Evolutionary conservation across 2,113 vertebrate species (phyloP), one percentile per base, ranked within the genome.

Genomic region (Probosciger aterrimus): DNA sequence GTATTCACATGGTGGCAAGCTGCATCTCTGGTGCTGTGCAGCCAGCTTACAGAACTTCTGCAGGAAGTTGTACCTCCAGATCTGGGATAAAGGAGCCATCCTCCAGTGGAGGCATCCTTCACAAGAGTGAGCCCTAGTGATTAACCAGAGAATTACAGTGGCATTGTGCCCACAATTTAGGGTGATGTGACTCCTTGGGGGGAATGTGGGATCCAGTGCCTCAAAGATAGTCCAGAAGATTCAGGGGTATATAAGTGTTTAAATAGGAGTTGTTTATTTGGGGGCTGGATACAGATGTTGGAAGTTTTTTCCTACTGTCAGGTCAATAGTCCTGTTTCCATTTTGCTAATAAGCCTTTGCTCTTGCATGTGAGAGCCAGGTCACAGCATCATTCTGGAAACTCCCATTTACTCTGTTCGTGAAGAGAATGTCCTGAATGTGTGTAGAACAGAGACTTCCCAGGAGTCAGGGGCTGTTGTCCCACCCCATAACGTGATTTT

Each of bases 151-250:
- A 87, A 80, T 46, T 69, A 57, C 10, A 59, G 25, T 25, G 64
- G 39, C 57, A n/a, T 53, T 1, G 1, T 2, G 2, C 47, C 30
- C 18, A 1, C 0, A 2, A 3, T 55, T 82, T 18, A 82, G 30
- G 60, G 44, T 35, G 69, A 12, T 25, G 3, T 4, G 20, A 47
- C n/a, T 69, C n/a, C 59, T 35, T 55, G 33, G 7, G 7, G 19
- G 3, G 2, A 8, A 39, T 41, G 46, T 63, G 33, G 37, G 19
- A 67, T 35, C 55, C 64, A 10, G 27, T 63, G 23, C 25, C 28
- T 37, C 18, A 52, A 5, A 79, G 78, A 18, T 47, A 6, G 37
- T 84, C 50, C 33, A 77, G 20, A 31, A 31, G 39, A 91, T 46
- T 25, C 43, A 63, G 53, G 15, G 28, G 24, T n/a, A 77, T 37